These are phyloP conservation scores for Spatulosminthurus flaviceps DNA, from an alignment of 2,888 invertebrate species.

Conservation along the genomic window DNA sequence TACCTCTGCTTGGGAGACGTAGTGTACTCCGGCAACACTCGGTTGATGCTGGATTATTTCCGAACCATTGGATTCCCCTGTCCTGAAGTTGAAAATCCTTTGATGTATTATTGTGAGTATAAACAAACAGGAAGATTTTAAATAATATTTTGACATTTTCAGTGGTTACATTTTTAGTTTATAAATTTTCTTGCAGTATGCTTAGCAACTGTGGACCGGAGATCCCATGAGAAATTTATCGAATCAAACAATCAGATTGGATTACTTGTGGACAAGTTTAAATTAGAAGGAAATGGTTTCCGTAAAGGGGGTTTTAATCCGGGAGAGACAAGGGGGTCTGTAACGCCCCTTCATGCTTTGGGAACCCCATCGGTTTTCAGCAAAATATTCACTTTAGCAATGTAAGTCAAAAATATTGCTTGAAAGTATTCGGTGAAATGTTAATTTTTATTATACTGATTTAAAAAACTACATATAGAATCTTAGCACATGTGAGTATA, in stretches of 20 bases:
- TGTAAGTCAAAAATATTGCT: constrained; percentile 61
- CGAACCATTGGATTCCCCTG: constrained; percentile 95
- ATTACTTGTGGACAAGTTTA: constrained; percentile 89
- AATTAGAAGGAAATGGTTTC: constrained; percentile 81
- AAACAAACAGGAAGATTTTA: neutral
- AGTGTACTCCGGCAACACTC: constrained; percentile 89
- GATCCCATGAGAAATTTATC: constrained; percentile 88
- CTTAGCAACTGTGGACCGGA: constrained; percentile 78
- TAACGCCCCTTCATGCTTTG: constrained; percentile 75
- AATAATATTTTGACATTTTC: neutral
- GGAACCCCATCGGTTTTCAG: constrained; percentile 77
- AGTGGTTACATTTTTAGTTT: neutral
- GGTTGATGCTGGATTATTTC: constrained; percentile 93
- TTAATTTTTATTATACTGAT: neutral
- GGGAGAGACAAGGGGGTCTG: constrained; percentile 65
- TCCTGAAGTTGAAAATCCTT: constrained; percentile 93
- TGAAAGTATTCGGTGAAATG: neutral
- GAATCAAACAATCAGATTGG: constrained; percentile 94
- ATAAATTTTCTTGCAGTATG: constrained; percentile 71
- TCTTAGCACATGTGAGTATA: constrained; percentile 11
- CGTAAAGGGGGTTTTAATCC: constrained; percentile 69
- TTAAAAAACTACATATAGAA: neutral
- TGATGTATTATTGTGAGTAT: constrained; percentile 94
- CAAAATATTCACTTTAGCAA: constrained; percentile 74
- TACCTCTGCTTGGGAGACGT: constrained; percentile 91